phyloP scores from a whole-genome alignment of 1,140 invertebrate genomes.

The Pogonognathellus flavescens region DNA sequence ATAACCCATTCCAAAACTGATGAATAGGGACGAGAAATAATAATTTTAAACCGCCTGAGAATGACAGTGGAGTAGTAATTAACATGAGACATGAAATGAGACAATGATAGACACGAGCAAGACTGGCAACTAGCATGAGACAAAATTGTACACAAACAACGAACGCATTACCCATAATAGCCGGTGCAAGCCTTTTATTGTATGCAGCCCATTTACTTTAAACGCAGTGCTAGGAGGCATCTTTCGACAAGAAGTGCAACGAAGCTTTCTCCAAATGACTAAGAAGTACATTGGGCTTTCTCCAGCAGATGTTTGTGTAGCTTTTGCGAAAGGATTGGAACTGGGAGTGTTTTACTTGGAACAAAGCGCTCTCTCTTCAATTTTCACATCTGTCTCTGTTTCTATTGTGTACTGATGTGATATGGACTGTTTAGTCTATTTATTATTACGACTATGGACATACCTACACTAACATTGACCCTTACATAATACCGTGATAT shows the following conservation, averaged over 20 bases:
- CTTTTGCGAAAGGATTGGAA: background rate
- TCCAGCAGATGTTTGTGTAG: slow-evolving; percentile 28
- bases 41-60: no score
- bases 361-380: slow-evolving; percentile 34
- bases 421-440: no score
- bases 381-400: slow-evolving; percentile 29
- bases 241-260: background rate
- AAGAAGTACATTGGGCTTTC: slow-evolving; percentile 18
- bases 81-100: background rate
- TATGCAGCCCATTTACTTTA: background rate
- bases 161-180: no score
- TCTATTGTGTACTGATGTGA: background rate
- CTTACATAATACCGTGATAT: no score
- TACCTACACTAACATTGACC: no score
- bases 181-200: background rate
- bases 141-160: background rate
- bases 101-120: background rate
- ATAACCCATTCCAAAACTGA: no score
- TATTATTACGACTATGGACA: no score
- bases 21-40: no score
- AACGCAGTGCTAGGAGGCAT: background rate
- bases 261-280: background rate
- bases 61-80: no score
- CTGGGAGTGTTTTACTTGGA: background rate
- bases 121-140: background rate